These are phyloP conservation scores for Chiroxiphia lanceolata DNA, from an alignment of 2,797 vertebrate genomes.

Conservation along the genomic window DNA sequence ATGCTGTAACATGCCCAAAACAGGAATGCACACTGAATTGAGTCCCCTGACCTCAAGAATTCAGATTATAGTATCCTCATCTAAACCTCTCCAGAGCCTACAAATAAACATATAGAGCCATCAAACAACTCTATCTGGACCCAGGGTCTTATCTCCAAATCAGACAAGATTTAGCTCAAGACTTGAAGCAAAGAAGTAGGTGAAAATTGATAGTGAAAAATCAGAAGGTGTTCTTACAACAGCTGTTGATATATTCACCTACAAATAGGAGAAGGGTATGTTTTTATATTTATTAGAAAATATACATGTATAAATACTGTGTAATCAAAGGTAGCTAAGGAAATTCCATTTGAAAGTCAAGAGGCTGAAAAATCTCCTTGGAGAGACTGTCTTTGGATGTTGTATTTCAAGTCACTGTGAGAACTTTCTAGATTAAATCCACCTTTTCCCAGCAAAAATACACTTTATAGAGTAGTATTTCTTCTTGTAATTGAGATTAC, in stretches of 20 bases:
- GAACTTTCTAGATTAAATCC: neutral
- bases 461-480: neutral
- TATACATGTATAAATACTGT: neutral
- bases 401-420: neutral
- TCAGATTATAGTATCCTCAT: neutral
- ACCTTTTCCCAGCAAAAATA: neutral
- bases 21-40: neutral
- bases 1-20: neutral
- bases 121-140: neutral
- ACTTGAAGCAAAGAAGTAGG: neutral
- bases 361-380: neutral
- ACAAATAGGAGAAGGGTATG: neutral
- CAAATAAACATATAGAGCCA: neutral
- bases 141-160: neutral
- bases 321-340: neutral
- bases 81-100: neutral
- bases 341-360: slow-evolving; percentile 24
- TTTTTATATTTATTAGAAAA: neutral
- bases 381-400: neutral
- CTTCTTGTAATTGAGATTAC: neutral
- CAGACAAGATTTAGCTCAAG: neutral
- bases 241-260: neutral
- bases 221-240: neutral
- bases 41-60: neutral
- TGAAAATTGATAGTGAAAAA: neutral